These are phyloP conservation scores for Trichechus manatus DNA, from an alignment of 2,113 vertebrate species.

Conservation along the genomic window DNA sequence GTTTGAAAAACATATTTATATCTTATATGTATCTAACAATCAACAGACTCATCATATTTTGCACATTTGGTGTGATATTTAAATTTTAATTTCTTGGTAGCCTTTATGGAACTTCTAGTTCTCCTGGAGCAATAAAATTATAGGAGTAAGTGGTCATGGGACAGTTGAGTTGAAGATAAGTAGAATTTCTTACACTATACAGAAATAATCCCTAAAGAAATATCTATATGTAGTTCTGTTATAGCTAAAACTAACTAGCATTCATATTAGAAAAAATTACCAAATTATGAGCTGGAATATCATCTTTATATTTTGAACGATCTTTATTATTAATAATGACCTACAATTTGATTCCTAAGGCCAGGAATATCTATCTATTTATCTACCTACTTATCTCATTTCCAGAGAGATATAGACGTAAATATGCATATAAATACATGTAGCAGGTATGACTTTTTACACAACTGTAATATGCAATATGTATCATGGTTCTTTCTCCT, in stretches of 20 bases:
- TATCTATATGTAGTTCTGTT: neutral
- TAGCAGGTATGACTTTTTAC: neutral
- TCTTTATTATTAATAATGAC: neutral
- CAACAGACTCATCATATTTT: neutral
- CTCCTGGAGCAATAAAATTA: neutral
- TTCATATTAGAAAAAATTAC: neutral
- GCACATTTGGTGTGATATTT: neutral
- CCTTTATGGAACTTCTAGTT: neutral
- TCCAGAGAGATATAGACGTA: neutral
- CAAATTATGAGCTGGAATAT: neutral
- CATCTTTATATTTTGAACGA: slow-evolving; percentile 18
- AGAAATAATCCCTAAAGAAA: neutral
- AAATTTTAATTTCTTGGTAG: neutral
- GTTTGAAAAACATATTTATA: neutral
- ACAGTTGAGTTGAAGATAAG: neutral
- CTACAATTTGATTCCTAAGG: neutral
- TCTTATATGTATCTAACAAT: neutral
- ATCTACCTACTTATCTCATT: neutral
- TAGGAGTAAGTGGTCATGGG: neutral
- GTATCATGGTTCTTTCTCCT: neutral
- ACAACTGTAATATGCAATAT: neutral
- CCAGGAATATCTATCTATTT: neutral
- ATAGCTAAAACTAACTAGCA: neutral
- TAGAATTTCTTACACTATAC: neutral
- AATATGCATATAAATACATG: neutral